phyloP scores from a whole-genome alignment of 2,888 invertebrate species.

The Hecatera dysodea region DNA sequence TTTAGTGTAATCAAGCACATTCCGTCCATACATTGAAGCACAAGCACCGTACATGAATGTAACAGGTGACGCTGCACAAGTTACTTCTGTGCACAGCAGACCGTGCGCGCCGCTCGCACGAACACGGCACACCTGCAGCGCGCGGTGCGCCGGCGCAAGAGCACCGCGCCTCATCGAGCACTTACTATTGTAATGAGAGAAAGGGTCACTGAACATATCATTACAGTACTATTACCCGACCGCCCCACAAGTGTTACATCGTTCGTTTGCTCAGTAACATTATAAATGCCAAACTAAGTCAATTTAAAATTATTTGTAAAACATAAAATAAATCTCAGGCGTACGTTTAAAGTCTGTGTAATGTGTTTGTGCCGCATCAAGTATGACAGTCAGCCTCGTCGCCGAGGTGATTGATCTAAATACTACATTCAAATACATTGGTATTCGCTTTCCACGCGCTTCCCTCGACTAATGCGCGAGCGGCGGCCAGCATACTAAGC shows the following conservation, averaged over 20 bases:
- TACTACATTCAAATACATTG: constrained; percentile 45
- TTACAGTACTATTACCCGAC: not conserved
- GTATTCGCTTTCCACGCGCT: constrained; percentile 43
- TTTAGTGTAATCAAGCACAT: too few species aligned
- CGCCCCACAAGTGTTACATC: not conserved
- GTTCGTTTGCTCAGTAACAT: not conserved
- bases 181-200: constrained; percentile 12
- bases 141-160: not conserved
- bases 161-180: constrained; percentile 6
- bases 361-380: constrained; percentile 7
- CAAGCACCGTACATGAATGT: too few species aligned
- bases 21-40: too few species aligned
- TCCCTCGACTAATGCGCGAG: constrained; percentile 33
- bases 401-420: constrained; percentile 52
- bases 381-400: constrained; percentile 25
- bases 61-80: too few species aligned
- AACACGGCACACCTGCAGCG: not conserved
- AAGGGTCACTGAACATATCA: constrained; percentile 5
- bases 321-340: not conserved
- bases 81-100: too few species aligned
- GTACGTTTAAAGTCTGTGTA: not conserved
- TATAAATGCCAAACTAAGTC: not conserved
- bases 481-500: constrained; percentile 32
- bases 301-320: not conserved
- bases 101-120: not conserved